Percentiles rank a stretch among this genome's conserved stretches.
These are phyloP conservation scores for Ericerus pela DNA, from an alignment of 1,140 invertebrate species.

Conservation along the genomic window DNA sequence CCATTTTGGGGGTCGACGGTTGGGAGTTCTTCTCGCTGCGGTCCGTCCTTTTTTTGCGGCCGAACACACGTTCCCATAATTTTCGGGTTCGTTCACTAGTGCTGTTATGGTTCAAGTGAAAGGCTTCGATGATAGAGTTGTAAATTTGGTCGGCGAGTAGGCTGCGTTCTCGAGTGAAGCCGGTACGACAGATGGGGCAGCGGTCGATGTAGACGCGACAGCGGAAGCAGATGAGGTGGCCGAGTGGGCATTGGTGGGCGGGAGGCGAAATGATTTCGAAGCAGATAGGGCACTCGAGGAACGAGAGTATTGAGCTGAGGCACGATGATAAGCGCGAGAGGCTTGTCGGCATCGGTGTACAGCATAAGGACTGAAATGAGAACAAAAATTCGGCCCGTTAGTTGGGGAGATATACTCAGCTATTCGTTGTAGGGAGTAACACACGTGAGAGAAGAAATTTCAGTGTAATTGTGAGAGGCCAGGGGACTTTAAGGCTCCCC, in stretches of 20 bases:
- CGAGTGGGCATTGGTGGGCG: slow-evolving; percentile 47
- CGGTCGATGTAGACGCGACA: slow-evolving; percentile 40
- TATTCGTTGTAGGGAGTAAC: too few species aligned
- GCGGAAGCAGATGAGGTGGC: slow-evolving; percentile 43
- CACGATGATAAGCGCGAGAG: slow-evolving; percentile 15
- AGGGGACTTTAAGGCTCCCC: too few species aligned
- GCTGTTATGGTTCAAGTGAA: slow-evolving; percentile 14
- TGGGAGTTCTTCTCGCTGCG: slow-evolving; percentile 3
- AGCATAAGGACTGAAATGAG: slow-evolving; percentile 15
- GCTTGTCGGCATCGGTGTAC: slow-evolving; percentile 17
- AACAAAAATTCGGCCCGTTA: too few species aligned
- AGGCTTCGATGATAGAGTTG: slow-evolving; percentile 19
- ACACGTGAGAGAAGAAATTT: too few species aligned
- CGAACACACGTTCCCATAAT: slow-evolving; percentile 16
- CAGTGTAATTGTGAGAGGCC: too few species aligned
- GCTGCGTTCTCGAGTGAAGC: slow-evolving; percentile 36
- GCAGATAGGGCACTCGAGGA: slow-evolving; percentile 35
- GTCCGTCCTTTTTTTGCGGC: slow-evolving; percentile 18
- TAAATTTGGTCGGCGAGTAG: slow-evolving; percentile 38
- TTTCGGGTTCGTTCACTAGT: slow-evolving; percentile 13
- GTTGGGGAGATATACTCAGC: too few species aligned
- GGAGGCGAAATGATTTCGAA: slow-evolving; percentile 43
- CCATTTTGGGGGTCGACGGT: background rate
- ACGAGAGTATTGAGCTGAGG: slow-evolving; percentile 5
- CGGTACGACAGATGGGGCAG: slow-evolving; percentile 44